Evolutionary conservation across 2,888 invertebrate species (phyloP).

Genomic region (Sinohyriopsis cumingii): DNA sequence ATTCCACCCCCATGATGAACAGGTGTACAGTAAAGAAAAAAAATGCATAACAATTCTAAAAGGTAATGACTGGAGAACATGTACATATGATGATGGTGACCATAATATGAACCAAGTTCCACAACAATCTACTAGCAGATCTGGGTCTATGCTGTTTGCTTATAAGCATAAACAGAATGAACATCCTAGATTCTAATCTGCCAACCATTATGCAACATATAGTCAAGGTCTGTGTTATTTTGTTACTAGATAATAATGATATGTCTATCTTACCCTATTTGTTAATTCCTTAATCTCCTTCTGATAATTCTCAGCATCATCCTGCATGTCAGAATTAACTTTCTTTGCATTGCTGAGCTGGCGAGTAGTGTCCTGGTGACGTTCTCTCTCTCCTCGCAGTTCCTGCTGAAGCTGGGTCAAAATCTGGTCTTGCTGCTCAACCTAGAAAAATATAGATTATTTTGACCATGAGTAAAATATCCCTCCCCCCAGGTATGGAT

Average conservation of each 20-base stretch:
- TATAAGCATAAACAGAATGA: too few species aligned
- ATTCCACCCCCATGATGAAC: too few species aligned
- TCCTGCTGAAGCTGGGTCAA: constrained; percentile 68
- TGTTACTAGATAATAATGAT: too few species aligned
- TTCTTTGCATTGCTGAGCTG: constrained; percentile 60
- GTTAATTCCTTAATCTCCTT: constrained; percentile 60
- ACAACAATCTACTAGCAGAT: too few species aligned
- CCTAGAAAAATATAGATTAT: constrained; percentile 36
- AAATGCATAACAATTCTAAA: too few species aligned
- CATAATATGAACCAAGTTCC: not conserved
- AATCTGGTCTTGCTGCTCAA: constrained; percentile 68
- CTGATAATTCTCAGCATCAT: constrained; percentile 62
- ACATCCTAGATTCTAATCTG: too few species aligned
- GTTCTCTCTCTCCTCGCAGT: constrained; percentile 62
- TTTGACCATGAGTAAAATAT: not conserved
- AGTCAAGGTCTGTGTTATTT: too few species aligned
- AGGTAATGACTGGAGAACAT: not conserved
- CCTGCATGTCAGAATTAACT: constrained; percentile 59
- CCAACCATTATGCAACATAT: too few species aligned
- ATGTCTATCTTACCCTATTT: constrained; percentile 48
- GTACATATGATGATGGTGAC: not conserved
- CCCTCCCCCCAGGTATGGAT: not conserved
- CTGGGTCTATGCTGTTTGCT: too few species aligned
- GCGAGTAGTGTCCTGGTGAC: constrained; percentile 62
- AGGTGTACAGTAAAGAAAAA: too few species aligned